These are phyloP conservation scores for Osmerus eperlanus DNA, from an alignment of 2,113 vertebrate genomes.

Conservation along the genomic window DNA sequence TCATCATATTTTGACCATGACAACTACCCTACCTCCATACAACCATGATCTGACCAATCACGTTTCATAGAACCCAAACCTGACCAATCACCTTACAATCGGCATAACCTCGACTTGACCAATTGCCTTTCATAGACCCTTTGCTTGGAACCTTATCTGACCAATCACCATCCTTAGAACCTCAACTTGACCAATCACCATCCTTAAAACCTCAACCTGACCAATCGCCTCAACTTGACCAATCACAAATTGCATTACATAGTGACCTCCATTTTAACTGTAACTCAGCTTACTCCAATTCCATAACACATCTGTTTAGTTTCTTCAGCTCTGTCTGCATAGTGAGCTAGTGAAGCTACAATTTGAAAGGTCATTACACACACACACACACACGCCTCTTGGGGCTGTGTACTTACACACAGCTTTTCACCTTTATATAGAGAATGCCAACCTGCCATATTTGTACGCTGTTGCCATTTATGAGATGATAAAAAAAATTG, in stretches of 20 bases:
- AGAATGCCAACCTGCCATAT: neutral
- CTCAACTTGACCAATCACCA: no score
- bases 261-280: neutral
- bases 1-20: slow-evolving; percentile 46
- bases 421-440: slow-evolving; percentile 35
- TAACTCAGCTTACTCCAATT: neutral
- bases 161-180: no score
- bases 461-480: neutral
- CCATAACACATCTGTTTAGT: neutral
- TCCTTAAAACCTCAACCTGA: no score
- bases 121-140: slow-evolving; percentile 16
- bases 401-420: slow-evolving; percentile 10
- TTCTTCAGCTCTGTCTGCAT: neutral
- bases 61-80: slow-evolving; percentile 21
- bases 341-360: neutral
- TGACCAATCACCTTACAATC: slow-evolving; percentile 30
- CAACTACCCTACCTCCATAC: slow-evolving; percentile 68
- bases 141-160: no score
- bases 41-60: slow-evolving; percentile 43
- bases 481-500: neutral
- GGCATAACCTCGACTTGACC: slow-evolving; percentile 27
- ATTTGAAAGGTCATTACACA: neutral
- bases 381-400: neutral
- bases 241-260: no score
- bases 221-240: no score